Percentiles rank a stretch among this genome's conserved stretches.
Evolutionary conservation across 2,888 invertebrate species (phyloP).

Genomic region (Calephelis perditalis): DNA sequence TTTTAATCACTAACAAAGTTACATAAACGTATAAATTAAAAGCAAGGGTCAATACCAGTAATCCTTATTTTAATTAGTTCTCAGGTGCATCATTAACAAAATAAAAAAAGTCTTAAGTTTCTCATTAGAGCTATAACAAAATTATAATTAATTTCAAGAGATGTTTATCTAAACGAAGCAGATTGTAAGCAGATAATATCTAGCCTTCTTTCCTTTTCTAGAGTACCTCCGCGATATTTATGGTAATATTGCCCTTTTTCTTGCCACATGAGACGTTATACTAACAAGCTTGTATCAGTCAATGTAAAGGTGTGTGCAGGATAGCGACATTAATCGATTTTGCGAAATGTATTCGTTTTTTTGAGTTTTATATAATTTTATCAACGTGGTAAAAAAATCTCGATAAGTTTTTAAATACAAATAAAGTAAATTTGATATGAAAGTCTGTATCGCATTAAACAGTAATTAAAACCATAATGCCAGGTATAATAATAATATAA

Average conservation of each 20-base stretch:
- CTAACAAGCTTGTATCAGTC: not conserved
- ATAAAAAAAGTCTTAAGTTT: no score
- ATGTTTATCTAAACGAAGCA: constrained; percentile 12
- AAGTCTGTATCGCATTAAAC: no score
- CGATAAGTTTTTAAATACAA: no score
- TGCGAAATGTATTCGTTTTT: not conserved
- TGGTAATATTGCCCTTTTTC: constrained; percentile 16
- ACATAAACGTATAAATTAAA: no score
- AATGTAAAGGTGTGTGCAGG: not conserved
- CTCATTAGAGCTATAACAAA: constrained; percentile 1
- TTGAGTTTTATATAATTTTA: no score
- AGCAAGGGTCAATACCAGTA: no score
- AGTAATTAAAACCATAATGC: no score
- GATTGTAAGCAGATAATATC: constrained; percentile 17
- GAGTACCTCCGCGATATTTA: constrained; percentile 4
- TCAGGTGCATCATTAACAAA: no score
- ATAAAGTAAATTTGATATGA: no score
- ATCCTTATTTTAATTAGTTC: no score
- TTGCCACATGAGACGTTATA: constrained; percentile 1
- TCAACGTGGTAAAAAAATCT: not conserved
- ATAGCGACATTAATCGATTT: not conserved
- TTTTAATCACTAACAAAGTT: no score
- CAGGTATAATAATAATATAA: no score
- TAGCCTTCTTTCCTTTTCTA: constrained; percentile 12
- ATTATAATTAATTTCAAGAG: constrained; percentile 1